Base-by-base conservation (phyloP, 2,888 invertebrate genomes). In the Ennomos fuscantarius region DNA sequence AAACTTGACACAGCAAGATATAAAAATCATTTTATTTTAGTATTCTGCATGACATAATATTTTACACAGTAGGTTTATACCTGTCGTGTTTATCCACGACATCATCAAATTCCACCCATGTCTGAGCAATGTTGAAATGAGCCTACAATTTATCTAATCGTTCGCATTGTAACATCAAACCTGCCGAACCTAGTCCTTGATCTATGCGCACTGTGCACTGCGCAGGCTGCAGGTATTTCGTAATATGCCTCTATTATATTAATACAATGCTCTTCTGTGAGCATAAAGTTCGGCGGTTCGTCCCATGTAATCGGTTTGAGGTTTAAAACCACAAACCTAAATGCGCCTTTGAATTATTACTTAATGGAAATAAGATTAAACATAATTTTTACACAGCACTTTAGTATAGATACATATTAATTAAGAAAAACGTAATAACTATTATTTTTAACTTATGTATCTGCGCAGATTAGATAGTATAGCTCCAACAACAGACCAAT, bases 161-260 rank as follows among this genome's bases (percentile, higher is more conserved):
- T 69, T 78, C 66, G 68, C 77, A 82, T 83, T 84, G 82, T 81
- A 77, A 70, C 74, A 77, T 82, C 75, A 62, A 60, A 53, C 60
- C 58, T 76, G 59, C 65, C 67, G 79, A 83, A 79, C 73, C 62
- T 66, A 77, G 82, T 84, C 89, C 89, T 89, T 89, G 90, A 89
- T 87, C 89, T 89, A 86, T 89, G 84, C 72, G 76, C 76, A 79
- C 24, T 89, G 84, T 72, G 76, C 76, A 79, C 24, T 89, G 84
- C 72, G 76, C 76, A 79, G 74, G 76, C 78, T 11, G 70, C 64
- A 69, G 62, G 64, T 74, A 75, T 89, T 87, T 88, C 82, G 82
- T 77, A 87, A 88, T 62, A 64, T 74, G 57, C 55, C 62, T 60
- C 62, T 40, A 76, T 79, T 79, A 81, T 86, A 81, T 83, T 75